Conservation (phyloP, 2,888 invertebrate species). For the Agelastica alni region DNA sequence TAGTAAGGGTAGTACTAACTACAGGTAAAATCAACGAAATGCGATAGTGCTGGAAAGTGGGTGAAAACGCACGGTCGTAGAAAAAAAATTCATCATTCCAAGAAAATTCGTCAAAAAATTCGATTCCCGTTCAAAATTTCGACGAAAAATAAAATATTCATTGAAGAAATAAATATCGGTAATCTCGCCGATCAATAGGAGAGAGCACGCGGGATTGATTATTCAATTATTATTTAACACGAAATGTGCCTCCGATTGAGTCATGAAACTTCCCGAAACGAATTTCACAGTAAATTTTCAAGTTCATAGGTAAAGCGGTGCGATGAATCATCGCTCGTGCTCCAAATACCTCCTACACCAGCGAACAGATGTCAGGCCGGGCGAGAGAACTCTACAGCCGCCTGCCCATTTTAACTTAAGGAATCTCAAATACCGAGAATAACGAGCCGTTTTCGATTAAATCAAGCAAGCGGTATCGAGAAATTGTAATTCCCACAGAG, state of each 20-base stretch:
- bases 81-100: too few species aligned
- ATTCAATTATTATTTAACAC: slow-evolving; percentile 15
- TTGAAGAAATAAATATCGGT: too few species aligned
- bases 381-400: neutral
- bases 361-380: slow-evolving; percentile 3
- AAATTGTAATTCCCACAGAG: slow-evolving; percentile 36
- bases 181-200: too few species aligned
- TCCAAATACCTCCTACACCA: slow-evolving; percentile 9
- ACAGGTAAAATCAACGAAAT: too few species aligned
- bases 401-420: slow-evolving; percentile 13
- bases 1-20: too few species aligned
- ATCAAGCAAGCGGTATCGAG: slow-evolving; percentile 29
- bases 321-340: slow-evolving; percentile 20
- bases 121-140: too few species aligned
- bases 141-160: too few species aligned
- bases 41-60: too few species aligned
- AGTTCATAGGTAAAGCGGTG: slow-evolving; percentile 15
- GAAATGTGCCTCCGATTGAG: slow-evolving; percentile 24
- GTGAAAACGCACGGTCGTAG: too few species aligned
- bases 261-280: slow-evolving; percentile 29
- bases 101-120: too few species aligned
- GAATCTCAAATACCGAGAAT: slow-evolving; percentile 35
- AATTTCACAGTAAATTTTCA: slow-evolving; percentile 21
- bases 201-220: too few species aligned
- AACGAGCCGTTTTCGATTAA: slow-evolving; percentile 31